Conservation (phyloP, 2,113 vertebrate genomes). For the Oophaga pumilio region DNA sequence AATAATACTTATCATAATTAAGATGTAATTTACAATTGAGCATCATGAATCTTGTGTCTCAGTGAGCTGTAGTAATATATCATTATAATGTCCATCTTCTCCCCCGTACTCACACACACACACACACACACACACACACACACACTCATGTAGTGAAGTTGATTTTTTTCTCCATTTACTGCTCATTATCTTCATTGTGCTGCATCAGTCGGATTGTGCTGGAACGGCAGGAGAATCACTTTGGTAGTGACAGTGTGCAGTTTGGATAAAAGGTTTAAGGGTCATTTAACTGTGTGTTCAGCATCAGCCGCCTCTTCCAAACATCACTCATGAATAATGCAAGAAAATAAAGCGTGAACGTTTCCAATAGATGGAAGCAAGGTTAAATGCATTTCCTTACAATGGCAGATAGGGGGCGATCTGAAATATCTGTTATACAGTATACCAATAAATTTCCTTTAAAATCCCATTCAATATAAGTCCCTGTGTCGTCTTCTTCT, state of each 20-base stretch:
- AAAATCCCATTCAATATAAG: no score
- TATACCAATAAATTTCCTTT: no score
- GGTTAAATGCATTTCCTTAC: background rate
- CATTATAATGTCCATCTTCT: background rate
- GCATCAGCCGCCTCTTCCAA: slow-evolving; percentile 2
- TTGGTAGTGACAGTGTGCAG: background rate
- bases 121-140: background rate
- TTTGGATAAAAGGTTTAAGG: slow-evolving; percentile 53
- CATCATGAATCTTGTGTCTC: no score
- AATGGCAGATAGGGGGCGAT: background rate
- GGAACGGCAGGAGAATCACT: background rate
- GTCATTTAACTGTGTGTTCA: slow-evolving; percentile 42
- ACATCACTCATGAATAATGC: slow-evolving; percentile 23
- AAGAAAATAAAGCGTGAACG: background rate
- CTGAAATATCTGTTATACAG: background rate
- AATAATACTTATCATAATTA: no score
- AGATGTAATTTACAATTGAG: no score
- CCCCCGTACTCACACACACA: background rate
- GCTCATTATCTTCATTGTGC: slow-evolving; percentile 13
- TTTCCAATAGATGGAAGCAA: background rate
- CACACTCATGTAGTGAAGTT: background rate
- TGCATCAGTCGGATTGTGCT: slow-evolving; percentile 32
- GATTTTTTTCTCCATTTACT: background rate
- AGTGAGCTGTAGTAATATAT: no score
- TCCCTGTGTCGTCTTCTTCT: no score